Evolutionary conservation across 2,888 invertebrate species (phyloP), one percentile per base, ranked within the genome.

Genomic region (Lithophane socia): DNA sequence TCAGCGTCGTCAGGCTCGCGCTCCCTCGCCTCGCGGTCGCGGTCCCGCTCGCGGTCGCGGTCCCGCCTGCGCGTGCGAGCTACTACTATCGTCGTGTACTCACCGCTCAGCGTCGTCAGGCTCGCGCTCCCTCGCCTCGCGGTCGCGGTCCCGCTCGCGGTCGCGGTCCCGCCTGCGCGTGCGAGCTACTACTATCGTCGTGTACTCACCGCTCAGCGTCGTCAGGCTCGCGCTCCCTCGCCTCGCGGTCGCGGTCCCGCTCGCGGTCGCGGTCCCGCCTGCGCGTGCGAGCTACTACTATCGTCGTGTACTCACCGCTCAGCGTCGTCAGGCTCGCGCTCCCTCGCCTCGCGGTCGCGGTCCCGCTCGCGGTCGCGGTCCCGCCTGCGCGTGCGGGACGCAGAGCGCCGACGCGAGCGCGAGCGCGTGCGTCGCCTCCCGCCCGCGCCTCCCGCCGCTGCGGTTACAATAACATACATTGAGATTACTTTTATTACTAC

Each of bases 371-470:
- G 86, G 5, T 82, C 83, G 24, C 83, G 82, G 42, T 81, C 85
- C 10, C 88, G 79, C 16, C 90, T 72, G 12, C 91, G 87, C 80
- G 90, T 7, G 84, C 90, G 87, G 1, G 93, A 91, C 37, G 66
- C 66, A 0, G 90, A 89, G 68, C 89, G 88, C 0, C 89, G 84
- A 0, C 90, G 87, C 49, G 93, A 93, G n/a, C 93, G 92, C 10
- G 93, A 93, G 16, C 93, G 90, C 0, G 87, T 87, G 24, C 93
- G 91, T 0, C 92, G 90, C 0, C 93, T 91, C 0, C 83, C 91
- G 42, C 77, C 89, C 1, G 70, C 88, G 0, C 60, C 66, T 1
- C 65, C 69, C 0, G 65, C 76, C 24, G 77, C 61, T 21, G 52
- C 1, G 49, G 0, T 12, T 47, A 47, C 3, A 13, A 47, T 13